Percentiles rank a stretch among this genome's conserved stretches.
phyloP scores from a whole-genome alignment of 2,888 invertebrate species.

The Gryllus longicercus region DNA sequence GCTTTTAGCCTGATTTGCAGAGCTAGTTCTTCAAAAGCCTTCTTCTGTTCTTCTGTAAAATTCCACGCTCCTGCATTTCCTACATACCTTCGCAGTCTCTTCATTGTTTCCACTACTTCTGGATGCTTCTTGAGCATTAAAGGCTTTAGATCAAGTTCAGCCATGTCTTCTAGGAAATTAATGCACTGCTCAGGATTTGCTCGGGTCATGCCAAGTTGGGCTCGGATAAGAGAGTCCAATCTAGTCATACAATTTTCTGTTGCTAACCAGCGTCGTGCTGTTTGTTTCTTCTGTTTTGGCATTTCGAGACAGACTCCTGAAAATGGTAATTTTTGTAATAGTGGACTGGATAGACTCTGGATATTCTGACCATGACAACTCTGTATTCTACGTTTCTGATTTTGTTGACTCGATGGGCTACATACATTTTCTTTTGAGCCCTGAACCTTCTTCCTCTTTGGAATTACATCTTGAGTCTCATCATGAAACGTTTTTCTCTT shows the following conservation, averaged over 20 bases:
- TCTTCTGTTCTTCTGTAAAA: conserved; percentile 55
- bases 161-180: conserved; percentile 61
- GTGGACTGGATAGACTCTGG: too few species aligned
- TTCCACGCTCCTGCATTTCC: conserved; percentile 78
- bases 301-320: too few species aligned
- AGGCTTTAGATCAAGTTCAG: conserved; percentile 60
- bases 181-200: conserved; percentile 72
- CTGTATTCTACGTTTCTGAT: too few species aligned
- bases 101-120: conserved; percentile 71
- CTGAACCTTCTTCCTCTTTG: not conserved
- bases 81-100: conserved; percentile 62
- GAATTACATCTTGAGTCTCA: conserved; percentile 38
- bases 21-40: conserved; percentile 63
- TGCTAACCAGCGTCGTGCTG: conserved; percentile 54
- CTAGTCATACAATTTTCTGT: conserved; percentile 64
- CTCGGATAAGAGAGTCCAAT: conserved; percentile 63
- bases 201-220: conserved; percentile 60
- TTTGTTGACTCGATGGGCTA: too few species aligned
- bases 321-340: too few species aligned
- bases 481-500: conserved; percentile 56
- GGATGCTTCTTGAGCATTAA: conserved; percentile 80
- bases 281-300: conserved; percentile 43
- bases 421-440: too few species aligned
- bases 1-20: conserved; percentile 68
- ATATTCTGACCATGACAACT: too few species aligned